Evolutionary conservation across 2,888 invertebrate species (phyloP).

Genomic region (Plemyria rubiginata): DNA sequence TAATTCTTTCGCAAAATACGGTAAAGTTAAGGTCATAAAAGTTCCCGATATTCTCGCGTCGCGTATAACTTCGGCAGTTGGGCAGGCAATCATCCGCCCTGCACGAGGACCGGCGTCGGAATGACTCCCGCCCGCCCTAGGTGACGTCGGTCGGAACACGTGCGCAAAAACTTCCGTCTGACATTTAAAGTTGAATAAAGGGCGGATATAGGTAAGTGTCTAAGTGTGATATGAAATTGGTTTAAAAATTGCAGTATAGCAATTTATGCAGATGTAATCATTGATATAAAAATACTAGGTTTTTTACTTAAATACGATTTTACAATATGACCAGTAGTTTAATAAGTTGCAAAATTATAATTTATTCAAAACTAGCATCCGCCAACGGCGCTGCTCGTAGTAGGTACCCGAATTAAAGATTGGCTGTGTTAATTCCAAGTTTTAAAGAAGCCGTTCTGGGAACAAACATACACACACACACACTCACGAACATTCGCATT

Average conservation of each 20-base stretch:
- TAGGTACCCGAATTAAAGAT: no score
- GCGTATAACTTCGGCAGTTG: slow-evolving; percentile 49
- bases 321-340: no score
- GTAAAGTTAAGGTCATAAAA: slow-evolving; percentile 6
- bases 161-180: slow-evolving; percentile 24
- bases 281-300: no score
- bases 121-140: slow-evolving; percentile 52
- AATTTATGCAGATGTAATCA: no score
- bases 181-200: slow-evolving; percentile 27
- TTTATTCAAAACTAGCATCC: no score
- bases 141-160: slow-evolving; percentile 31
- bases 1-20: neutral
- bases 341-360: no score
- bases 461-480: no score
- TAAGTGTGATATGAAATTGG: neutral
- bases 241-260: neutral
- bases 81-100: slow-evolving; percentile 56
- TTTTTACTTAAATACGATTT: no score
- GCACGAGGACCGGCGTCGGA: slow-evolving; percentile 54
- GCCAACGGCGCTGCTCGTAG: no score
- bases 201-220: neutral
- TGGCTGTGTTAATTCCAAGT: no score
- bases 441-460: no score
- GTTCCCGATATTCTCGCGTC: slow-evolving; percentile 32
- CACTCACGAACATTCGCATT: no score